Conservation (phyloP, 2,797 vertebrate species). For the Bradypodion pumilum region DNA sequence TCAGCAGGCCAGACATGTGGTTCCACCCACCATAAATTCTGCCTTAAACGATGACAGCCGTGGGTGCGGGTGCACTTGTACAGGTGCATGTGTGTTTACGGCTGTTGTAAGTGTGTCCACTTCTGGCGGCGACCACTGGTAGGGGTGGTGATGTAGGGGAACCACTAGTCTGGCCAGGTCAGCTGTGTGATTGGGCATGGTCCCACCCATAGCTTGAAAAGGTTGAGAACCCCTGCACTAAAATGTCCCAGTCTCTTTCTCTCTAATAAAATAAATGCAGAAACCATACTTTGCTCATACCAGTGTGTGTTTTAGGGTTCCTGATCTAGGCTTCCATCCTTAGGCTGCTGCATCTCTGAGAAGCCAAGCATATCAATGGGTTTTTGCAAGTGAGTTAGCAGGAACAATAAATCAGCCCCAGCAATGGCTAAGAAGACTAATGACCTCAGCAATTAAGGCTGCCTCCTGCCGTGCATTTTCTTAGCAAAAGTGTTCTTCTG, state of each 20-base stretch:
- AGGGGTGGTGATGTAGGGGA: too few relatives aligned
- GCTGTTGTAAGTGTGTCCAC: too few relatives aligned
- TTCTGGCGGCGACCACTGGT: too few relatives aligned
- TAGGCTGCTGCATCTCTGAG: neutral
- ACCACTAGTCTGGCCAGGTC: too few relatives aligned
- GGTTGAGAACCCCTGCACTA: too few relatives aligned
- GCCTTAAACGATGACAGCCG: too few relatives aligned
- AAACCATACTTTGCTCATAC: neutral
- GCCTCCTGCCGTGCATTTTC: neutral
- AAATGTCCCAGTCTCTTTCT: neutral
- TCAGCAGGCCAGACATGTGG: too few relatives aligned
- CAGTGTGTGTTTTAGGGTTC: neutral
- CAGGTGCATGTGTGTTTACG: too few relatives aligned
- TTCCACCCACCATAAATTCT: too few relatives aligned
- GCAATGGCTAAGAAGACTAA: constrained; percentile 29
- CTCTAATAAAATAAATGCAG: neutral
- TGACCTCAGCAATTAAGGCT: constrained; percentile 3
- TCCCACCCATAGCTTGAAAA: too few relatives aligned
- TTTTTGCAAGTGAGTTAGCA: constrained; percentile 30
- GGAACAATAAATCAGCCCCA: constrained; percentile 51
- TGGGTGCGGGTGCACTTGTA: too few relatives aligned
- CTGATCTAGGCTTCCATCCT: neutral
- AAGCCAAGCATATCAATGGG: neutral
- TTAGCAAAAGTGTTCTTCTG: neutral
- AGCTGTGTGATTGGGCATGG: too few relatives aligned